A percentile compares a stretch with the other conserved stretches of the same genome.
phyloP scores from a whole-genome alignment of 1,140 invertebrate genomes.

The Theocolax elegans region DNA sequence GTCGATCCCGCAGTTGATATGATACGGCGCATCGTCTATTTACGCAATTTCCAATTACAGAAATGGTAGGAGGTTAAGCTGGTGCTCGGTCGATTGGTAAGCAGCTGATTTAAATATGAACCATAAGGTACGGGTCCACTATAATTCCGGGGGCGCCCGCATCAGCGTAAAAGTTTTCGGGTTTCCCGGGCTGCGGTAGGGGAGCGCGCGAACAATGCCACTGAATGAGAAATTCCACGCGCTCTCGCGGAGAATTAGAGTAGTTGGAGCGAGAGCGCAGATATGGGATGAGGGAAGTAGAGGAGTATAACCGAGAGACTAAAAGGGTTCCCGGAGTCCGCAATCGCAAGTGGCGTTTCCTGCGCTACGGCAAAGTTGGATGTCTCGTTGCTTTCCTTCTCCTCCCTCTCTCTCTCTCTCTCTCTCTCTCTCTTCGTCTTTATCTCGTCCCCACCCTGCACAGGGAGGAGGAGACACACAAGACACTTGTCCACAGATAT shows the following conservation, averaged over 20 bases:
- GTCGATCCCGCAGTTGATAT: no score
- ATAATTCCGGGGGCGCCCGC: constrained; percentile 17
- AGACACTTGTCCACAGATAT: not conserved
- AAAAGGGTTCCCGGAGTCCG: not conserved
- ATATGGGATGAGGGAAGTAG: not conserved
- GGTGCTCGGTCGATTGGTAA: no score
- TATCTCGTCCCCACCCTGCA: no score
- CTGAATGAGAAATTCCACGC: constrained; percentile 31
- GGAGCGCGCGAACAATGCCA: constrained; percentile 12
- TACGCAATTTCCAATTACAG: no score
- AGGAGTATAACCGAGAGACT: not conserved
- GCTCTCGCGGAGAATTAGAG: not conserved
- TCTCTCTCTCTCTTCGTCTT: not conserved
- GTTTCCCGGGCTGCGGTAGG: no score
- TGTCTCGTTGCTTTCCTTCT: constrained; percentile 7
- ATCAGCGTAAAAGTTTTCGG: constrained; percentile 22
- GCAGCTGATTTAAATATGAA: constrained; percentile 4
- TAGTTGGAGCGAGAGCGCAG: not conserved
- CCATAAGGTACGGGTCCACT: not conserved
- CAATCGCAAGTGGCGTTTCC: constrained; percentile 17
- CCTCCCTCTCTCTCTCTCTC: not conserved
- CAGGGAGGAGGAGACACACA: no score
- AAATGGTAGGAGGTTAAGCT: not conserved
- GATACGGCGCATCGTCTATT: no score
- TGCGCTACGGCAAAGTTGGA: constrained; percentile 14